Evolutionary conservation across 2,797 vertebrate species (phyloP).

Genomic region (Macrochelys suwanniensis): DNA sequence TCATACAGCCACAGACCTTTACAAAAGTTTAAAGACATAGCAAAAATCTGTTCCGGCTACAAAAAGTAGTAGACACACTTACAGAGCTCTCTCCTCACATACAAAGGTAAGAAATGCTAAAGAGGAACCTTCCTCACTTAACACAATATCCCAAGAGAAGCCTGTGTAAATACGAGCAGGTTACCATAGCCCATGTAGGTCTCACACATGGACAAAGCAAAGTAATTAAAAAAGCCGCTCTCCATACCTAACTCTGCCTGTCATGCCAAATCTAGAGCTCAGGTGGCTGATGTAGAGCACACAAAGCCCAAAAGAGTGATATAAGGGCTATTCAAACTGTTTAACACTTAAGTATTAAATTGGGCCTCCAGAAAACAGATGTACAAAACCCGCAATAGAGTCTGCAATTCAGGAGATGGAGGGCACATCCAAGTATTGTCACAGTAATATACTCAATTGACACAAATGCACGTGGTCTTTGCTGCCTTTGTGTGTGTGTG

Average conservation of each 20-base stretch:
- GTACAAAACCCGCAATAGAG: neutral
- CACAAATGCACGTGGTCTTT: neutral
- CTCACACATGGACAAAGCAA: neutral
- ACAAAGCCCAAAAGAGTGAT: conserved; percentile 5
- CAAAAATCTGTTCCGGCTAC: neutral
- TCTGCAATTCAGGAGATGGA: neutral
- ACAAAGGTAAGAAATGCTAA: conserved; percentile 13
- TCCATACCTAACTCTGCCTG: rapidly evolving
- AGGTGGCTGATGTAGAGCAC: neutral
- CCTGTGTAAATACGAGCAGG: neutral
- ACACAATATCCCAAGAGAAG: neutral
- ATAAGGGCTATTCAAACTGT: conserved; percentile 14
- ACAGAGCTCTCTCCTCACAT: neutral
- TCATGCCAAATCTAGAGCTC: neutral
- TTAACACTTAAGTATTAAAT: conserved; percentile 11
- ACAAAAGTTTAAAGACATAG: neutral
- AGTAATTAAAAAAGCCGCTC: neutral
- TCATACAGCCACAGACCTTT: neutral
- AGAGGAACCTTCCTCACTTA: neutral
- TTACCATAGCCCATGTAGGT: neutral
- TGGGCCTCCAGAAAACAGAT: conserved; percentile 11
- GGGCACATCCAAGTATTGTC: neutral
- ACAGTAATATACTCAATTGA: conserved; percentile 19
- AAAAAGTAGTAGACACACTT: neutral
- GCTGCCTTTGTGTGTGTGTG: neutral